Evolutionary conservation across 2,113 vertebrate species (phyloP).

Genomic region (Malurus elegans): DNA sequence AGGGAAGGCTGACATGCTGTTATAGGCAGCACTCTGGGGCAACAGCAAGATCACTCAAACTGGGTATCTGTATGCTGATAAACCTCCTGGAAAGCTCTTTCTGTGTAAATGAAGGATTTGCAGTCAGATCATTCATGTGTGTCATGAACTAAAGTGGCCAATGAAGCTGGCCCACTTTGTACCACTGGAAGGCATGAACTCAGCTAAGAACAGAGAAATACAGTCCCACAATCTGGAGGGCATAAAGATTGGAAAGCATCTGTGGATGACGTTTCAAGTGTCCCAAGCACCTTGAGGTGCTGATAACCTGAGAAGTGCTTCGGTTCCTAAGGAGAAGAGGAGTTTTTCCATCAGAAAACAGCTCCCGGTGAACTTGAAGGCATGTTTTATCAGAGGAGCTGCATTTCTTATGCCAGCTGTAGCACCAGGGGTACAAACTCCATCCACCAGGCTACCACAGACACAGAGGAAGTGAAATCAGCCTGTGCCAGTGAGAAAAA

Average conservation of each 20-base stretch:
- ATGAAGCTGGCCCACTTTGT: background rate
- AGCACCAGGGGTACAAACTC: background rate
- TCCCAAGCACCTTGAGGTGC: background rate
- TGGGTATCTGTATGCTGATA: background rate
- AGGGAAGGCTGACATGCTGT: background rate
- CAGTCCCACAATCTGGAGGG: background rate
- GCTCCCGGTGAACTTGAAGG: background rate
- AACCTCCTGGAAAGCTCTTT: background rate
- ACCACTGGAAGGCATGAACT: background rate
- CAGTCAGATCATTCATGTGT: background rate
- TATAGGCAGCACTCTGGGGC: background rate
- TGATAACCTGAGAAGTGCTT: background rate
- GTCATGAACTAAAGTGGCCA: background rate
- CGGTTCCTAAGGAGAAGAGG: background rate
- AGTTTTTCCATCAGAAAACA: background rate
- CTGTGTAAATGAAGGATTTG: background rate
- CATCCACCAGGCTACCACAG: background rate
- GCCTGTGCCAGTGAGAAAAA: background rate
- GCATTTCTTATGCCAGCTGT: background rate
- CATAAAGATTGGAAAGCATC: background rate
- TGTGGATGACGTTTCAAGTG: background rate
- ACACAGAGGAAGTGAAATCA: background rate
- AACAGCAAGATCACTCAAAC: background rate
- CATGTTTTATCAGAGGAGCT: background rate
- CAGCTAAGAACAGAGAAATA: background rate